These are phyloP conservation scores for Orchestes rusci DNA, from an alignment of 2,888 invertebrate species.

Conservation along the genomic window DNA sequence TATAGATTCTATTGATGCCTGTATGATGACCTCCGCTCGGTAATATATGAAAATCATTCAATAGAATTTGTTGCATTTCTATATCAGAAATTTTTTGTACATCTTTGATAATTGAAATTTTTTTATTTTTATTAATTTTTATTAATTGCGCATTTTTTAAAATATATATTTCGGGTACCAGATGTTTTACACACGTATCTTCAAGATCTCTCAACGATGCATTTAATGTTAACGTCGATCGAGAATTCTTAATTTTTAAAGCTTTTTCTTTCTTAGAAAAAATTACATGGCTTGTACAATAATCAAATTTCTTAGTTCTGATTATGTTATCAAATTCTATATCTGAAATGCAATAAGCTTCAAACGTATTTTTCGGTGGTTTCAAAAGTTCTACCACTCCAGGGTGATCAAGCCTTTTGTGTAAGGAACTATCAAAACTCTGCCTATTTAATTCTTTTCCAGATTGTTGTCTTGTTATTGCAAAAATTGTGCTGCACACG, in stretches of 20 bases:
- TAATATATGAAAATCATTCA: no score
- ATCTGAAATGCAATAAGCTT: background rate
- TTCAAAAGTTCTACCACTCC: background rate
- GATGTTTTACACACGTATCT: no score
- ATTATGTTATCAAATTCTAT: background rate
- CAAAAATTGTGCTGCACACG: background rate
- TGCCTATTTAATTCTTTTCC: background rate
- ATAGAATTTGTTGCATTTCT: no score
- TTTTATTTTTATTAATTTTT: no score
- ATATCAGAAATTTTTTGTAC: no score
- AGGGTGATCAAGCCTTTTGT: background rate
- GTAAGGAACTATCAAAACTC: background rate
- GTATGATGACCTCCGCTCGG: no score
- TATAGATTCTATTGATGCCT: no score
- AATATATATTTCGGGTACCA: no score
- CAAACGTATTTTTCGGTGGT: background rate
- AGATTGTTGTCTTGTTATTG: background rate
- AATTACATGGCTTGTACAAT: background rate
- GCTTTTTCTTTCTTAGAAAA: background rate
- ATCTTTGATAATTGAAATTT: no score
- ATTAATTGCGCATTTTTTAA: no score
- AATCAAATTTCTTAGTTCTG: background rate
- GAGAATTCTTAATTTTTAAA: background rate
- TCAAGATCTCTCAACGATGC: no score
- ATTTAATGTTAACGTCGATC: background rate